phyloP scores from a whole-genome alignment of 2,888 invertebrate species.

The Drosophila macrothrix region DNA sequence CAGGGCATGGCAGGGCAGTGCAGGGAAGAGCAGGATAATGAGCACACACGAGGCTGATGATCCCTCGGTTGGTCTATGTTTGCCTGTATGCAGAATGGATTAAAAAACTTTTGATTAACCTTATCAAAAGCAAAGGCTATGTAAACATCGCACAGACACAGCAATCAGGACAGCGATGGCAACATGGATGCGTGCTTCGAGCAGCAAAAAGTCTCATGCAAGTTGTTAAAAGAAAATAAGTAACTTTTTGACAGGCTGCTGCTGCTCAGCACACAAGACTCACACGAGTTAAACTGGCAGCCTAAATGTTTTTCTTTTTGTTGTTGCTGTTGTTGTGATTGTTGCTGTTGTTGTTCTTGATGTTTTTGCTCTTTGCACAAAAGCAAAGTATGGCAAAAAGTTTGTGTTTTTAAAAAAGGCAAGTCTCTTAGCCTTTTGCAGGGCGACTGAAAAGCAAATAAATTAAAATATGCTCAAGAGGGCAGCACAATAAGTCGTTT shows the following conservation, averaged over 20 bases:
- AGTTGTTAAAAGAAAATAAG: constrained; percentile 80
- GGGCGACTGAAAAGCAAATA: constrained; percentile 57
- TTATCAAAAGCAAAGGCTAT: constrained; percentile 81
- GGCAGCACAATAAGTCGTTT: constrained; percentile 48
- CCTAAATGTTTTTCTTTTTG: constrained; percentile 51
- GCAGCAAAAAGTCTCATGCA: constrained; percentile 69
- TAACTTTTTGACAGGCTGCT: constrained; percentile 76
- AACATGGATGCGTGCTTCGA: constrained; percentile 31
- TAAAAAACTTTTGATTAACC: constrained; percentile 83
- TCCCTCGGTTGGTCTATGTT: constrained; percentile 61
- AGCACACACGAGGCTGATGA: constrained; percentile 72
- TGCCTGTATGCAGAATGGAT: constrained; percentile 80
- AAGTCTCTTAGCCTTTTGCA: constrained; percentile 70
- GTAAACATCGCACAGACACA: constrained; percentile 72
- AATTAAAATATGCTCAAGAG: constrained; percentile 73
- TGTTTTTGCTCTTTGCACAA: constrained; percentile 60
- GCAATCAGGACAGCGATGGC: constrained; percentile 63
- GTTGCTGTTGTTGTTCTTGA: constrained; percentile 27
- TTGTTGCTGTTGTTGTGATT: constrained; percentile 12
- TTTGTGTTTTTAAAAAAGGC: constrained; percentile 70
- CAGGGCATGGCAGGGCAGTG: neutral
- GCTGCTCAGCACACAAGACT: constrained; percentile 36
- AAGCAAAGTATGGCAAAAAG: constrained; percentile 71
- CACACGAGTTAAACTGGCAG: constrained; percentile 56
- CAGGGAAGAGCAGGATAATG: constrained; percentile 62